Conservation (phyloP, 2,888 invertebrate genomes). For the Eretmocerus hayati region DNA sequence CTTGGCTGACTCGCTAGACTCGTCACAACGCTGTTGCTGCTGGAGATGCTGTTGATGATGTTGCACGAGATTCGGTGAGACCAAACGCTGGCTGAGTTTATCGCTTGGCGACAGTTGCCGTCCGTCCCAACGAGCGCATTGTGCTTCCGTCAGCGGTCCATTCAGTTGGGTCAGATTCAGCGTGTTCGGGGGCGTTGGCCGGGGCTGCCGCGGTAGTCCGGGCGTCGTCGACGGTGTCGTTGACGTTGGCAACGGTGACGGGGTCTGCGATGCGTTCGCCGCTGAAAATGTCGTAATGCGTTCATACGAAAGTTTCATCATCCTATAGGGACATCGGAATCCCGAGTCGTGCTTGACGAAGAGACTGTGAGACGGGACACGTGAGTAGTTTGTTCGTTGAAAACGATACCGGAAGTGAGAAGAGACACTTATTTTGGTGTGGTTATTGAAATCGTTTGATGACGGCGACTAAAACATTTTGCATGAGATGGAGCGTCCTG, state of each 20-base stretch:
- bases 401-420: too few species aligned
- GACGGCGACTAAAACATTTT: too few species aligned
- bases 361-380: too few species aligned
- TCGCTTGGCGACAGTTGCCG: slow-evolving; percentile 37
- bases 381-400: too few species aligned
- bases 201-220: slow-evolving; percentile 54
- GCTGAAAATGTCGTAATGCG: too few species aligned
- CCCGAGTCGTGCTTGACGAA: too few species aligned
- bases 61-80: slow-evolving; percentile 44
- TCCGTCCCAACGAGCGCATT: slow-evolving; percentile 10
- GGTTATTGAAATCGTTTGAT: too few species aligned
- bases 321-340: too few species aligned
- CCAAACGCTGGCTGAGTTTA: slow-evolving; percentile 39
- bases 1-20: slow-evolving; percentile 26
- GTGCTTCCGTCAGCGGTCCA: slow-evolving; percentile 35
- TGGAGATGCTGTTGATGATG: slow-evolving; percentile 41
- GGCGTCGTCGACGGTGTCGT: slow-evolving; percentile 52
- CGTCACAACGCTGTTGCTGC: slow-evolving; percentile 41
- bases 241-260: slow-evolving; percentile 45
- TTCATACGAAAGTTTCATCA: too few species aligned
- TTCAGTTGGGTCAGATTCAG: slow-evolving; percentile 59
- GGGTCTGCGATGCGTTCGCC: too few species aligned
- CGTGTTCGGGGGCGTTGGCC: slow-evolving; percentile 79
- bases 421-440: too few species aligned
- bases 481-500: too few species aligned